These are phyloP conservation scores for Drosophila ananassae DNA, from an alignment of 1,140 invertebrate species.

Conservation along the genomic window DNA sequence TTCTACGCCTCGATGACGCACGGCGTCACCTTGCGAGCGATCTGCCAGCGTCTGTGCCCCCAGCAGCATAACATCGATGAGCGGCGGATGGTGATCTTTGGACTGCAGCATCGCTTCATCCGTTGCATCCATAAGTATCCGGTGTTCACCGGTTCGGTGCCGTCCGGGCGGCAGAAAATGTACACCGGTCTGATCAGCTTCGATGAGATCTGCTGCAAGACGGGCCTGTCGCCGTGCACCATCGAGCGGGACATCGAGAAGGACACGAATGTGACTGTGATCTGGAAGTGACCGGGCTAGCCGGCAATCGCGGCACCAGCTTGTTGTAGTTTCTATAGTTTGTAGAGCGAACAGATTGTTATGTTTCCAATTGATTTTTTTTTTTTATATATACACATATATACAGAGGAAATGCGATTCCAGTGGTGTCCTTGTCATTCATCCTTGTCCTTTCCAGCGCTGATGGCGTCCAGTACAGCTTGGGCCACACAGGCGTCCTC, in stretches of 20 bases:
- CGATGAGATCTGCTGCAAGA: constrained; percentile 95
- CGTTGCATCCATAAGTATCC: constrained; percentile 91
- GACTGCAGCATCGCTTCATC: constrained; percentile 93
- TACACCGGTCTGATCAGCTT: constrained; percentile 92
- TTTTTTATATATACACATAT: constrained; percentile 8
- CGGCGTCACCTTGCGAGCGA: constrained; percentile 92
- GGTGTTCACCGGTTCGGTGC: constrained; percentile 85
- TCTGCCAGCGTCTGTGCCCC: constrained; percentile 89
- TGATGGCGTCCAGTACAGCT: constrained; percentile 36
- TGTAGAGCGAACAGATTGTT: constrained; percentile 27
- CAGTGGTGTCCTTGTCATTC: neutral
- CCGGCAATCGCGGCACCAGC: neutral
- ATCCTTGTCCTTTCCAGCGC: neutral
- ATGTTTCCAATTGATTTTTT: constrained; percentile 45
- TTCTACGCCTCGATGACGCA: constrained; percentile 93
- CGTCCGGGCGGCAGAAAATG: constrained; percentile 86
- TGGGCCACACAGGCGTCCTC: constrained; percentile 75
- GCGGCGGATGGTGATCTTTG: constrained; percentile 95
- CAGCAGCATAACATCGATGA: constrained; percentile 88
- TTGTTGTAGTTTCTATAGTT: constrained; percentile 33
- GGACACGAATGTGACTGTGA: constrained; percentile 92
- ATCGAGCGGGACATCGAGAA: constrained; percentile 94
- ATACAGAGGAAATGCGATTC: neutral
- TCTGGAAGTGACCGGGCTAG: constrained; percentile 89
- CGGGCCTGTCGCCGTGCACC: constrained; percentile 91